Evolutionary conservation across 1,140 invertebrate genomes (phyloP), one percentile per base, ranked within the genome.

Genomic region (Marisa cornuarietis): DNA sequence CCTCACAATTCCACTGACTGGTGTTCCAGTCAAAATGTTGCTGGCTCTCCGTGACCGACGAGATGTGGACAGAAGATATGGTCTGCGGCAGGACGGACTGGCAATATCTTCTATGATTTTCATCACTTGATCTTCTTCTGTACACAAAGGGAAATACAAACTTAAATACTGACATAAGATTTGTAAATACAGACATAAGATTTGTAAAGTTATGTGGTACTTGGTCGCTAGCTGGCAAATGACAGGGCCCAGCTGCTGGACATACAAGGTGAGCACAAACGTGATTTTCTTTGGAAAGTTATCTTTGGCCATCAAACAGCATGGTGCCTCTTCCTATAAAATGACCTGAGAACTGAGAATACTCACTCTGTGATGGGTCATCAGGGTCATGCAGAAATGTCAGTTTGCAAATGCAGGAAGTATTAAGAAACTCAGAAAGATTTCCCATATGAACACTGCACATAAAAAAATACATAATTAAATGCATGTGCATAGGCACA

Each of bases 331-430:
- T 42, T 42, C 31, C 31, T 42, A 42, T 42, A 42, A 42, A 6
- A 42, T 42, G 31, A 42, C 31, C 31, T 42, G 31, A 42, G 31
- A 42, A 42, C 31, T 42, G 18, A 61, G 16, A 49, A 52, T 16
- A 73, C 76, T 76, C 74, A 88, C 87, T 83, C 80, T 86, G 83
- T 62, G 78, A 71, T 20, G 83, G 76, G 58, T 87, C 85, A 61
- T 89, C 86, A 7, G 80, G 68, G 61, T 85, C 82, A n/a, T 74
- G 72, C n/a, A 99, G 91, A 88, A 99, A 99, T 90, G 96, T 98
- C 54, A 99, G 92, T 91, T 98, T 98, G 0, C 97, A 98, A 31
- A 99, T 95, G 85, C 97, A 98, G 7, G 97, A 99, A 0, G 98
- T 99, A 82, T 94, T 98, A 20, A 98, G 90, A 90, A 99, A 99